Evolutionary conservation across 2,113 vertebrate species (phyloP).

Genomic region (Trogon surrucura): DNA sequence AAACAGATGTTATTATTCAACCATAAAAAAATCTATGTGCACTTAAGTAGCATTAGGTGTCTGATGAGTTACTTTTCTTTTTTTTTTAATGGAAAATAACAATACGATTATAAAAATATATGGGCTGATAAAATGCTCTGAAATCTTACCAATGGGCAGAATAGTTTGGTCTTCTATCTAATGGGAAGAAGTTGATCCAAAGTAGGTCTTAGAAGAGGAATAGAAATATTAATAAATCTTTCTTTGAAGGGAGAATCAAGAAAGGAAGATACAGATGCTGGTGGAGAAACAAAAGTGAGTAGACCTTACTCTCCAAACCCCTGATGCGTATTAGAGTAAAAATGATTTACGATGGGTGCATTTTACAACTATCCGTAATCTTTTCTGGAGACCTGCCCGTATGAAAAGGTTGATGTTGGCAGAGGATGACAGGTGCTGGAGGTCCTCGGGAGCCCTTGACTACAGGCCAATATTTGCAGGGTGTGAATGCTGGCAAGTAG

Average conservation of each 20-base stretch:
- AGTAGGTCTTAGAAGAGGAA: background rate
- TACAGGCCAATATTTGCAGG: background rate
- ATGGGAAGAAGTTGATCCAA: background rate
- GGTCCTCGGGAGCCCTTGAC: background rate
- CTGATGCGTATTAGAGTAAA: background rate
- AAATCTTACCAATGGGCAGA: background rate
- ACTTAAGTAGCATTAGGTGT: conserved; percentile 79
- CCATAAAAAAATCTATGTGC: conserved; percentile 74
- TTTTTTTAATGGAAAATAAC: conserved; percentile 66
- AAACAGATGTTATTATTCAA: conserved; percentile 86
- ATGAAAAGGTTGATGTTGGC: background rate
- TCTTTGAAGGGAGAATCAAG: background rate
- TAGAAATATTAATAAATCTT: background rate
- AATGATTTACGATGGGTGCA: background rate
- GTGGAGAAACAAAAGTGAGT: fast-evolving
- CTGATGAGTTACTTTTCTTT: conserved; percentile 61
- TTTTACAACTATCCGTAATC: background rate
- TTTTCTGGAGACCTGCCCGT: background rate
- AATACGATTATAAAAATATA: conserved; percentile 65
- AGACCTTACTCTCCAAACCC: background rate
- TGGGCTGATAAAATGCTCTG: conserved; percentile 45
- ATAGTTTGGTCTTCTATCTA: background rate
- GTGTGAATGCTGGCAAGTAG: background rate
- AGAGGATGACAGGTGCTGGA: conserved; percentile 4
- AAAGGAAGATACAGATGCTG: background rate